Evolutionary conservation across 2,888 invertebrate genomes (phyloP).

Genomic region (Lamellibrachia satsuma): DNA sequence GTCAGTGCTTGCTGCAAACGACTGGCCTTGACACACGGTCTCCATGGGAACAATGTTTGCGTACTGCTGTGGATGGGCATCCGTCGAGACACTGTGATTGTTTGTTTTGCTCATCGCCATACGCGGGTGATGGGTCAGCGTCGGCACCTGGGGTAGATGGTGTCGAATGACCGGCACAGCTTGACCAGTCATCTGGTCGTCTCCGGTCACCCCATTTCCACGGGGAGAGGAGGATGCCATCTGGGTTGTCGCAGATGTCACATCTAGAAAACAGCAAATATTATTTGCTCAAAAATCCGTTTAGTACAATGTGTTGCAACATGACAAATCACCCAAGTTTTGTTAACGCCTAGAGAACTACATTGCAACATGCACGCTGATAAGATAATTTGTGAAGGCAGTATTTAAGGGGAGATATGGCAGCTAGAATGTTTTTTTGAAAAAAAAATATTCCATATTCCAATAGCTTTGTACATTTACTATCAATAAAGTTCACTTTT

Average conservation of each 20-base stretch:
- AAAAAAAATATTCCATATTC: too few relatives aligned
- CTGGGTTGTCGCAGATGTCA: neutral
- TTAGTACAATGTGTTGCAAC: too few relatives aligned
- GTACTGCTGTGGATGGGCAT: neutral
- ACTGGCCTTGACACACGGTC: neutral
- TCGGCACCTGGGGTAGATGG: neutral
- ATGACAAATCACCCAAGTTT: too few relatives aligned
- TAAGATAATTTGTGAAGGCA: too few relatives aligned
- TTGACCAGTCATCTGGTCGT: neutral
- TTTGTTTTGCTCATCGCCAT: constrained; percentile 1
- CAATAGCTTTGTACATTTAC: too few relatives aligned
- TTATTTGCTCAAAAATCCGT: too few relatives aligned
- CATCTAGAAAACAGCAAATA: neutral
- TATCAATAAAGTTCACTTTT: too few relatives aligned
- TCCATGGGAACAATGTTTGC: constrained; percentile 1
- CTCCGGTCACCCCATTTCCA: constrained; percentile 5
- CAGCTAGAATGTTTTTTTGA: too few relatives aligned
- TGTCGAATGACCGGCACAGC: neutral
- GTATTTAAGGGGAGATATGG: too few relatives aligned
- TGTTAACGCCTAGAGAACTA: too few relatives aligned
- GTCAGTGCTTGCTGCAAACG: neutral
- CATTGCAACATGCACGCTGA: too few relatives aligned
- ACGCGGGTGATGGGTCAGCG: neutral
- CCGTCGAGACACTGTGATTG: neutral
- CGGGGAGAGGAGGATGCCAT: constrained; percentile 17